Percentiles rank a stretch among this genome's conserved stretches.
These are phyloP conservation scores for Chelonus insularis DNA, from an alignment of 1,140 invertebrate species.

Conservation along the genomic window DNA sequence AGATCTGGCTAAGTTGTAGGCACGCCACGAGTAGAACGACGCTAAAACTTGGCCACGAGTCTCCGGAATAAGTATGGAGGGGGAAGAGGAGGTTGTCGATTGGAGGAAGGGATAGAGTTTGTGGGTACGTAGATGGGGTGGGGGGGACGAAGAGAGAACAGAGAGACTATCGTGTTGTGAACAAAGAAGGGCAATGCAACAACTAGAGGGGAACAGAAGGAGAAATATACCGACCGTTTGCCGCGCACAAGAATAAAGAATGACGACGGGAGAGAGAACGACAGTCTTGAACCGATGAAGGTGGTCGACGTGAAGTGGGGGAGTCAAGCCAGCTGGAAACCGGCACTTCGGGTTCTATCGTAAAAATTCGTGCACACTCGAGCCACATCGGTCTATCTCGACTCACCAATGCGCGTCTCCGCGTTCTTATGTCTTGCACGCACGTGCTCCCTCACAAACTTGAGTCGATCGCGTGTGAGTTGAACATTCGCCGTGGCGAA, in stretches of 20 bases:
- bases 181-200: conserved; percentile 1
- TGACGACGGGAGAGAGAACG: background rate
- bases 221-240: conserved; percentile 35
- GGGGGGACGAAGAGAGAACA: conserved; percentile 14
- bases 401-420: background rate
- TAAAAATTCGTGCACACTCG: conserved; percentile 35
- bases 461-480: conserved; percentile 2
- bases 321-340: conserved; percentile 1
- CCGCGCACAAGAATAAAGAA: conserved; percentile 24
- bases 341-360: conserved; percentile 25
- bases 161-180: background rate
- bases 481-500: background rate
- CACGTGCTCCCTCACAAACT: conserved; percentile 12
- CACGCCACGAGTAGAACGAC: conserved; percentile 51
- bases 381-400: conserved; percentile 9
- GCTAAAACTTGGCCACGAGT: conserved; percentile 57
- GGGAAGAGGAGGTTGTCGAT: conserved; percentile 18
- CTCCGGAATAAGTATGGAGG: conserved; percentile 31
- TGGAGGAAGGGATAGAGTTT: conserved; percentile 7
- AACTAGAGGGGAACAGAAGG: conserved; percentile 16
- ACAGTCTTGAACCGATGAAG: conserved; percentile 24
- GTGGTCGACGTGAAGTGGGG: conserved; percentile 9
- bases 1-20: conserved; percentile 51
- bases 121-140: conserved; percentile 17
- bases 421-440: background rate